Evolutionary conservation across 64 coral and sea anemone species (phyloP), one percentile per base, ranked within the genome.

Genomic region (Montipora foliosa): DNA sequence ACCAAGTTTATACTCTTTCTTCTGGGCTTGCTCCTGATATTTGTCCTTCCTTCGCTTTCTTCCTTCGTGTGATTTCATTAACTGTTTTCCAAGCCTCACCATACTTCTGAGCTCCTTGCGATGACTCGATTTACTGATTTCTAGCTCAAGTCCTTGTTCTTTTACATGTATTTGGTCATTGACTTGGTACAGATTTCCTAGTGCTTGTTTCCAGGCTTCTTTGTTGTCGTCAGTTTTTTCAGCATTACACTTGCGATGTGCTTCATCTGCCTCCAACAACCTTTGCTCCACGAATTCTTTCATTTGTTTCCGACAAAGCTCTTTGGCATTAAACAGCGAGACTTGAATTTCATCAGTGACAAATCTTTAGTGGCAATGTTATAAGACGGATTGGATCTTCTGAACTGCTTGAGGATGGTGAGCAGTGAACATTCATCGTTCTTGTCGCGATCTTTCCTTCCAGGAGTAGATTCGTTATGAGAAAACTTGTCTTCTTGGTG

Each of bases 31-130:
- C 49, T 75, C 79, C 90, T 60, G 14, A 17, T 29, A 81, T 22
- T 85, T 92, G 80, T 48, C 81, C 71, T 77, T 76, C 90, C 59
- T 91, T 91, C 75, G 89, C 89, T 74, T n/a, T 91, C 76, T 92
- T 92, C 68, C 80, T 84, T 44, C 90, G 73, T 76, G 90, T 78
- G 49, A 92, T 77, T 25, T 86, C 81, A 47, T 92, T 92, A 8
- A 92, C 73, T 77, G 46, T 75, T 55, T 85, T 86, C 90, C 90
- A 92, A 57, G 81, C 72, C 44, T 69, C 74, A 90, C 55, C 87
- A 77, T 89, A 78, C 49, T 79, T 60, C 50, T 90, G 53, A 17
- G 76, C 75, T 20, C 58, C 61, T 58, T 82, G 78, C 3, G 89
- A 13, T 5, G 62, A 46, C 49, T 91, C 89, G 58, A 91, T 82